These are phyloP conservation scores for Jacana jacana DNA, from an alignment of 2,113 vertebrate genomes.

Conservation along the genomic window DNA sequence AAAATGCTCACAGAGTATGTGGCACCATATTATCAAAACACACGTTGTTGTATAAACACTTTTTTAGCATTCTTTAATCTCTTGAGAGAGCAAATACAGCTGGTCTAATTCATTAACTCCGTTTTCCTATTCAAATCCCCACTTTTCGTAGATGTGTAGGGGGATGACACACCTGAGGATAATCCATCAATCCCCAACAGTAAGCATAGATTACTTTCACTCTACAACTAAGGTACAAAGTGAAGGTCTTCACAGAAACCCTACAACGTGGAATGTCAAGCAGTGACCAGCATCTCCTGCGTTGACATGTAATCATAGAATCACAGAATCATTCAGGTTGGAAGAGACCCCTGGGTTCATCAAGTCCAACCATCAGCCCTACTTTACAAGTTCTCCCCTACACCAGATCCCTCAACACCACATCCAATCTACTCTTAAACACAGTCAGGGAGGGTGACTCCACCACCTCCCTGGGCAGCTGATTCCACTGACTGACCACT, in stretches of 20 bases:
- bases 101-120: neutral
- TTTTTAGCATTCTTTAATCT: neutral
- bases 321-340: too few relatives aligned
- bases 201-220: neutral
- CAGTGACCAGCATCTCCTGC: neutral
- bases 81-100: neutral
- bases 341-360: too few relatives aligned
- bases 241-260: neutral
- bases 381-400: too few relatives aligned
- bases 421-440: too few relatives aligned
- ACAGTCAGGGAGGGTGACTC: too few relatives aligned
- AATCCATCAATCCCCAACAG: neutral
- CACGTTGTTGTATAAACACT: neutral
- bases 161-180: neutral
- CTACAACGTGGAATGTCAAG: neutral
- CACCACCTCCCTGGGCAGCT: too few relatives aligned
- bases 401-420: too few relatives aligned
- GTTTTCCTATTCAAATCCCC: neutral
- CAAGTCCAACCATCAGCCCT: too few relatives aligned
- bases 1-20: neutral
- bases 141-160: neutral
- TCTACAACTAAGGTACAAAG: neutral
- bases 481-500: too few relatives aligned
- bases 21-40: neutral
- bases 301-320: neutral